Percentiles rank a stretch among this genome's conserved stretches.
Evolutionary conservation across 2,888 invertebrate species (phyloP).

Genomic region (Protonemura montana): DNA sequence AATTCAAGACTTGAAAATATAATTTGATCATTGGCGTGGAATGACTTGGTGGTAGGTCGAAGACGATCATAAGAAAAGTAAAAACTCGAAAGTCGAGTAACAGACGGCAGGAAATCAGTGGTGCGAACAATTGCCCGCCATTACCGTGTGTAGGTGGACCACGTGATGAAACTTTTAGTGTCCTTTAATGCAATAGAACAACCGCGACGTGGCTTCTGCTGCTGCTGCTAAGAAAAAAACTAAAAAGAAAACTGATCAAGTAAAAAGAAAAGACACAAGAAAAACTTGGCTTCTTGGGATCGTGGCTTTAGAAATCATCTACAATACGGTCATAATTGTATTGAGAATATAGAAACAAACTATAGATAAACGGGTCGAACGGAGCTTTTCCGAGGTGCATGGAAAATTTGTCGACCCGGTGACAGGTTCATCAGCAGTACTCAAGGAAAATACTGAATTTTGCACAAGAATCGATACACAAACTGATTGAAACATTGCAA

Average conservation of each 20-base stretch:
- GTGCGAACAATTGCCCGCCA: conserved; percentile 45
- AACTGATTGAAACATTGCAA: neutral
- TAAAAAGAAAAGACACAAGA: neutral
- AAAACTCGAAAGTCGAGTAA: conserved; percentile 35
- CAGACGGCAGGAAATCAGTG: conserved; percentile 41
- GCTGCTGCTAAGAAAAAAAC: neutral
- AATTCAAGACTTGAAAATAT: conserved; percentile 37
- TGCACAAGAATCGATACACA: neutral
- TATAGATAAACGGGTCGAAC: neutral
- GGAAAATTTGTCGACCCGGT: neutral
- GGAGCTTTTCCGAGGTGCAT: neutral
- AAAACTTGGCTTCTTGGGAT: neutral
- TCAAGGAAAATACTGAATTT: neutral
- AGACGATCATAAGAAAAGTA: conserved; percentile 39
- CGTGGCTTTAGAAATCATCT: neutral
- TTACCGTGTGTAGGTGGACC: conserved; percentile 36
- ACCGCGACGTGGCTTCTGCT: neutral
- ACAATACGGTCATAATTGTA: neutral
- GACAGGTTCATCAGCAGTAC: neutral
- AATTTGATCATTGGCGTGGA: conserved; percentile 48
- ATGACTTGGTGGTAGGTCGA: conserved; percentile 41
- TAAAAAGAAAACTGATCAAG: neutral
- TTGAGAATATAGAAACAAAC: neutral
- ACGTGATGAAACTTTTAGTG: conserved; percentile 26
- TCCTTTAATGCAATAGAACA: neutral